phyloP scores from a whole-genome alignment of 2,797 vertebrate genomes.

The Erpetoichthys calabaricus region DNA sequence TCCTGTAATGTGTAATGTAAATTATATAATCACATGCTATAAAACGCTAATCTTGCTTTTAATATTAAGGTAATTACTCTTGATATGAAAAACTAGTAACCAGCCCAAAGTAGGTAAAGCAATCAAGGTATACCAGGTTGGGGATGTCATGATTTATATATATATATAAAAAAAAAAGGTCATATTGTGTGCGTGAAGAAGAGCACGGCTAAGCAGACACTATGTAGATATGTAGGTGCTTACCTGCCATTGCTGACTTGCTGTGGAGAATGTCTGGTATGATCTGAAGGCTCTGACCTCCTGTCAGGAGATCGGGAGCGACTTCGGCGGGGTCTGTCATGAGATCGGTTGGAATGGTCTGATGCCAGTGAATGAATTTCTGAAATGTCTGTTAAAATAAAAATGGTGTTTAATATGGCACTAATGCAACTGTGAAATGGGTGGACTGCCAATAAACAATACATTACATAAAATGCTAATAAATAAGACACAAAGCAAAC shows the following conservation, averaged over 20 bases:
- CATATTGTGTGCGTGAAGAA: too few relatives aligned
- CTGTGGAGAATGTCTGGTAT: constrained; percentile 86
- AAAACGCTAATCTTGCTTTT: too few relatives aligned
- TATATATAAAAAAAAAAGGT: too few relatives aligned
- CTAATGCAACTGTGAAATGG: not conserved
- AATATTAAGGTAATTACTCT: too few relatives aligned
- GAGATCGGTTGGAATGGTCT: constrained; percentile 93
- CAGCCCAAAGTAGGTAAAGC: too few relatives aligned
- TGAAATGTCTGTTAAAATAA: constrained; percentile 81
- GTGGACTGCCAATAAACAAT: not conserved
- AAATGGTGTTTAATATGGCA: constrained; percentile 18
- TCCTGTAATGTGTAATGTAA: too few relatives aligned
- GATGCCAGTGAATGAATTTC: constrained; percentile 97
- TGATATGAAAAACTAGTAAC: too few relatives aligned
- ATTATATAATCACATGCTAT: too few relatives aligned
- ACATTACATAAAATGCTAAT: not conserved
- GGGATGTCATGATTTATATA: too few relatives aligned
- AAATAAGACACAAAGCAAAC: not conserved
- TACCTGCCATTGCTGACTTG: constrained; percentile 96
- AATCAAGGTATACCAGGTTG: too few relatives aligned
- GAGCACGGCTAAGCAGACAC: not conserved
- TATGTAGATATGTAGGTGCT: constrained; percentile 13
- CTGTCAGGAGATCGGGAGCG: constrained; percentile 88
- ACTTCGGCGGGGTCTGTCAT: constrained; percentile 80
- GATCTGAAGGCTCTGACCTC: constrained; percentile 87